phyloP scores from a whole-genome alignment of 2,113 vertebrate species.

The Neotragus moschatus region DNA sequence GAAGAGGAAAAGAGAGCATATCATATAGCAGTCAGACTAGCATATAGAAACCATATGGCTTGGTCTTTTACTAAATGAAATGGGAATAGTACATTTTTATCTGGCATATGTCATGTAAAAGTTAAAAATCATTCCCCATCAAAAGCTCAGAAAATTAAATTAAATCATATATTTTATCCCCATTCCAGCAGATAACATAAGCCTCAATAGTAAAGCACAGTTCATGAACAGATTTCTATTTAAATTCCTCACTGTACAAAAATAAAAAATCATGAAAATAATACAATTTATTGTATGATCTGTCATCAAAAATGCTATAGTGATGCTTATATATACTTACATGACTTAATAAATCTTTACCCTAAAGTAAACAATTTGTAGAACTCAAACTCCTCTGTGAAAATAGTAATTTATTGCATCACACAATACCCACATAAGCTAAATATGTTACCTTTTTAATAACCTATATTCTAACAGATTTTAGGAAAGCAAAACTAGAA shows the following conservation, averaged over 20 bases:
- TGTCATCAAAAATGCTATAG: constrained; percentile 38
- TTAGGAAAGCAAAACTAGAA: background rate
- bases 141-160: constrained; percentile 70
- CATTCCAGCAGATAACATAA: constrained; percentile 31
- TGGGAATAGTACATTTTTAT: constrained; percentile 56
- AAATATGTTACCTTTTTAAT: constrained; percentile 30
- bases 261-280: constrained; percentile 63
- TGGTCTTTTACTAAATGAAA: constrained; percentile 52
- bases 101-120: constrained; percentile 56
- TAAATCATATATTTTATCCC: constrained; percentile 77
- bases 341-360: constrained; percentile 62
- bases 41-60: constrained; percentile 50
- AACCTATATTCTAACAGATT: constrained; percentile 10
- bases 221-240: constrained; percentile 78
- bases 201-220: constrained; percentile 61
- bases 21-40: background rate
- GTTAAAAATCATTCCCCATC: constrained; percentile 62
- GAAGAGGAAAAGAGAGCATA: background rate
- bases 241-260: constrained; percentile 71
- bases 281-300: constrained; percentile 42
- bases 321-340: constrained; percentile 19
- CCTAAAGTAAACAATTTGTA: constrained; percentile 55
- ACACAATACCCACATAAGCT: background rate
- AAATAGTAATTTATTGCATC: constrained; percentile 36
- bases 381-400: constrained; percentile 40